These are phyloP conservation scores for Syrrhaptes paradoxus DNA, from an alignment of 2,113 vertebrate genomes.

Conservation along the genomic window DNA sequence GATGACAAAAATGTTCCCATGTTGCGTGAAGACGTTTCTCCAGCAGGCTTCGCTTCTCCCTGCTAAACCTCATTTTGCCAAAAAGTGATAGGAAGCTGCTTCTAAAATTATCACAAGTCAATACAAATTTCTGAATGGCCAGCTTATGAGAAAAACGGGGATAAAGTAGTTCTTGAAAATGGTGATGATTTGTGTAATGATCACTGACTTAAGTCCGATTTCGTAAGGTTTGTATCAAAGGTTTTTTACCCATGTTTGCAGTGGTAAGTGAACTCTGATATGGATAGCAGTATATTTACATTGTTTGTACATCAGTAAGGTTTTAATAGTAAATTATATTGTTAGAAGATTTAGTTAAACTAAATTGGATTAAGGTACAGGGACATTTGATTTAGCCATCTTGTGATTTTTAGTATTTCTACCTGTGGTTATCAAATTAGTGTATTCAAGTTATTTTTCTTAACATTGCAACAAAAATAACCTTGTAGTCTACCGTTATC, in stretches of 20 bases:
- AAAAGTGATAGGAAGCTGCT: background rate
- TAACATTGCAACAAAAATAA: background rate
- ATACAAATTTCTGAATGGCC: background rate
- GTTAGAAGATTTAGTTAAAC: background rate
- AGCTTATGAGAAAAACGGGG: background rate
- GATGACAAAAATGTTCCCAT: background rate
- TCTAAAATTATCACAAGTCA: background rate
- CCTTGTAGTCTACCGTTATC: background rate
- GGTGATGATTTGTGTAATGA: background rate
- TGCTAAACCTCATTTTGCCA: background rate
- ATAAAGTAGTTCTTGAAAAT: background rate
- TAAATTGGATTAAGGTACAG: background rate
- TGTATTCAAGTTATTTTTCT: background rate
- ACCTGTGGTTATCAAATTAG: background rate
- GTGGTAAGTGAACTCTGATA: background rate
- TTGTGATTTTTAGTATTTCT: background rate
- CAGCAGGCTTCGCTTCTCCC: background rate
- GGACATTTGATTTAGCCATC: background rate
- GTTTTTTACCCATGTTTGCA: background rate
- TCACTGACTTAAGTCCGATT: background rate
- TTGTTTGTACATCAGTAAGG: background rate
- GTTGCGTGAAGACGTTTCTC: background rate
- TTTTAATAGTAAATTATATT: background rate
- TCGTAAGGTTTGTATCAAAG: background rate
- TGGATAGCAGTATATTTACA: background rate